These are phyloP conservation scores for Drosophila nigromelanica DNA, from an alignment of 1,140 invertebrate genomes.

Conservation along the genomic window DNA sequence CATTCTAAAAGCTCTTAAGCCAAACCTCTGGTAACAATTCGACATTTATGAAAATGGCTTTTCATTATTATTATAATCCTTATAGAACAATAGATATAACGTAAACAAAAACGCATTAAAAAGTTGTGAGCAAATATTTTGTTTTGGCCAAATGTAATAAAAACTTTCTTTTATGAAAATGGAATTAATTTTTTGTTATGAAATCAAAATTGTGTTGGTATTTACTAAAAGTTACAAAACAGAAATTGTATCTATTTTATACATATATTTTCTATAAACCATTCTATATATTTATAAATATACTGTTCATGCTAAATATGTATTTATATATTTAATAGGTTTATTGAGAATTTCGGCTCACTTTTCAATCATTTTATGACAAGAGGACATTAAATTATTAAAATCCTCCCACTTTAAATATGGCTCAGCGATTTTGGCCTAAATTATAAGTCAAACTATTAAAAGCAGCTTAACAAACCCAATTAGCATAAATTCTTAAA, in stretches of 20 bases:
- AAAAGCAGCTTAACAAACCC: not conserved
- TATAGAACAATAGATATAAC: not conserved
- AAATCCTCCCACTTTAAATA: too few relatives aligned
- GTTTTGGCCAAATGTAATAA: constrained; percentile 1
- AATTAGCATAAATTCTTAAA: constrained; percentile 7
- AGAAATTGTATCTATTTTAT: too few relatives aligned
- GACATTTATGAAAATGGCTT: constrained; percentile 7
- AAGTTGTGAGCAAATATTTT: constrained; percentile 1
- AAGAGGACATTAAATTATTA: too few relatives aligned
- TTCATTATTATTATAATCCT: constrained; percentile 3
- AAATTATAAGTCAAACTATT: not conserved
- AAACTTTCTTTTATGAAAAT: not conserved
- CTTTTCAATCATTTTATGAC: too few relatives aligned
- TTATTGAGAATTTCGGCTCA: too few relatives aligned
- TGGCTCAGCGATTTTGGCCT: too few relatives aligned
- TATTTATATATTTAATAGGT: too few relatives aligned
- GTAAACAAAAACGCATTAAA: not conserved
- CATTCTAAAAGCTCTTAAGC: not conserved
- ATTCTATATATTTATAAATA: too few relatives aligned
- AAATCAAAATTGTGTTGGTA: not conserved
- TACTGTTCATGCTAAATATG: too few relatives aligned
- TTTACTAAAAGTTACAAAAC: too few relatives aligned
- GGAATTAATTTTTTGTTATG: constrained; percentile 8
- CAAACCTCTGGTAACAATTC: constrained; percentile 32
- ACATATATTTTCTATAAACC: too few relatives aligned